Evolutionary conservation across 37 sponge, comb jelly and placozoan genomes (phyloP), one percentile per base, ranked within the genome.

Genomic region (Aphrocallistes beatrix): DNA sequence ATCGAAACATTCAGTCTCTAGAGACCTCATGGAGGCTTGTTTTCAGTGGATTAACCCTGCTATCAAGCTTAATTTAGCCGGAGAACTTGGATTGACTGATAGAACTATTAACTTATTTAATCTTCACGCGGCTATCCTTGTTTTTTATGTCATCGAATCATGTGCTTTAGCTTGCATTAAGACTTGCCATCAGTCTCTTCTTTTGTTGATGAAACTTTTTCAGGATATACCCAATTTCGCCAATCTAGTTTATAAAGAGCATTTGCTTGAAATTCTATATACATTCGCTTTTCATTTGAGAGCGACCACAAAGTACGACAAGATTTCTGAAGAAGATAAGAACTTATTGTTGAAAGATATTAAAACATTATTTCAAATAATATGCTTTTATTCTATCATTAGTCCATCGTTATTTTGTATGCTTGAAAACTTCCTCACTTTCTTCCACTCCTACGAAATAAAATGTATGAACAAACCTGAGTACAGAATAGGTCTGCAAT

Each of bases 191-290:
- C 75, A 60, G n/a, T 60, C 75, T 3, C 21, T 60, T 3, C 34
- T 60, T 21, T 60, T 60, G 75, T 13, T 60, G 21, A 60, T 60
- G 75, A 60, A 60, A 60, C 75, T 60, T 3, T 60, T 60, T 30
- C 75, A 60, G 34, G 75, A 60, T 60, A 60, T 60, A 60, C 75
- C 75, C 28, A 60, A 60, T 60, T 60, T 60, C 75, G 75, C 75
- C 6, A 60, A 60, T 28, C n/a, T 60, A 60, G 25, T 30, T 6
- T 60, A 60, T 30, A 60, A 60, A 60, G 75, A 60, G 21, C 75
- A 60, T 60, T 60, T 60, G 34, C 75, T 60, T 32, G 75, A 60
- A 60, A 60, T 25, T 30, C 34, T 60, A 19, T 60, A 60, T 60
- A 60, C n/a, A 25, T 60, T 60, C 34, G 75, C 75, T 6, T 60